Evolutionary conservation across 2,888 invertebrate genomes (phyloP).

Genomic region (Lymantria monacha): DNA sequence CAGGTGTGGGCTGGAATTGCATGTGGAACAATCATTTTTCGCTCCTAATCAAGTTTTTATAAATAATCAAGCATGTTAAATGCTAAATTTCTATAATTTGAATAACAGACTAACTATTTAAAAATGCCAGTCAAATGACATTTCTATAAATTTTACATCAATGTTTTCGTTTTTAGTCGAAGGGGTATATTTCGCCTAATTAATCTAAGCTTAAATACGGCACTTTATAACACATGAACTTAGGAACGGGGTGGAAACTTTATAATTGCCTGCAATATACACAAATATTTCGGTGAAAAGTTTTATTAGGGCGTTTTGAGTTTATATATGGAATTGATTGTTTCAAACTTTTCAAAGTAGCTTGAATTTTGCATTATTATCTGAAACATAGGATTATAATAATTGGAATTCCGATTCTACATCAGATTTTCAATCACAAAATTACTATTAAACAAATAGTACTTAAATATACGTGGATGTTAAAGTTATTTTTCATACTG

Average conservation of each 20-base stretch:
- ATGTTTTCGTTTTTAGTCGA: conserved; percentile 31
- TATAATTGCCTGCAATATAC: conserved; percentile 39
- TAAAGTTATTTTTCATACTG: too few relatives aligned
- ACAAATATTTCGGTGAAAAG: conserved; percentile 40
- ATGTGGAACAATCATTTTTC: too few relatives aligned
- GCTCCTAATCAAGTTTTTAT: too few relatives aligned
- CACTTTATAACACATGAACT: conserved; percentile 38
- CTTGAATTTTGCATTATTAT: neutral
- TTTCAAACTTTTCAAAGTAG: conserved; percentile 4
- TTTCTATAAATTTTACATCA: conserved; percentile 20
- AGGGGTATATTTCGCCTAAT: conserved; percentile 38
- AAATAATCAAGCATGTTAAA: too few relatives aligned
- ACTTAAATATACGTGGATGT: too few relatives aligned
- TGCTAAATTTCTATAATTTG: too few relatives aligned
- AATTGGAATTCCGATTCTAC: neutral
- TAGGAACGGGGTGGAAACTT: conserved; percentile 31
- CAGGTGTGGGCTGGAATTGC: too few relatives aligned
- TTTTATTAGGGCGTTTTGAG: conserved; percentile 31
- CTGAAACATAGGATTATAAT: neutral
- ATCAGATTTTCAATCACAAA: neutral
- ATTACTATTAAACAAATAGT: too few relatives aligned
- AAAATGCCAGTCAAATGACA: conserved; percentile 8
- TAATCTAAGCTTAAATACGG: conserved; percentile 43
- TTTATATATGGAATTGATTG: conserved; percentile 11
- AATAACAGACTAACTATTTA: too few relatives aligned